These are phyloP conservation scores for Gisinianus flammeolus DNA, from an alignment of 2,888 invertebrate genomes.

Conservation along the genomic window DNA sequence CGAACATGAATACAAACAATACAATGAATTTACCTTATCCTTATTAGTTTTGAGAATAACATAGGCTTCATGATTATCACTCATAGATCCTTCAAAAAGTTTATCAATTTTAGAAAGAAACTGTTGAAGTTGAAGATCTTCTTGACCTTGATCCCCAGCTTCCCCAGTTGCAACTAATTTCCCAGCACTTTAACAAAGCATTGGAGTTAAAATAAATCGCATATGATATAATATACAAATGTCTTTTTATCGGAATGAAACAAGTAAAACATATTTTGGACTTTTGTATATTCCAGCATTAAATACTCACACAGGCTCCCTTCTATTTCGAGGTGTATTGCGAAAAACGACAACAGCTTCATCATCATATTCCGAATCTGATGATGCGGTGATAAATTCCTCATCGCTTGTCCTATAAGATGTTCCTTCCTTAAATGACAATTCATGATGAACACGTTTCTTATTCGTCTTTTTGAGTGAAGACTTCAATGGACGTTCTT, in stretches of 20 bases:
- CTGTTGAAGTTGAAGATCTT: conserved; percentile 34
- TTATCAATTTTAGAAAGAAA: conserved; percentile 60
- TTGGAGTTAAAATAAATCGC: too few species aligned
- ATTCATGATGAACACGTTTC: conserved; percentile 50
- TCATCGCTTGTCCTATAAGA: conserved; percentile 54
- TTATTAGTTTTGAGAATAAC: conserved; percentile 60
- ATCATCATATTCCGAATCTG: conserved; percentile 40
- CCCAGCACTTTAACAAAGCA: too few species aligned
- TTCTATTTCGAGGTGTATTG: background rate
- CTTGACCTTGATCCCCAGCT: background rate
- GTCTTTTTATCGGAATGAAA: too few species aligned
- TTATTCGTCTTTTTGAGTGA: conserved; percentile 7
- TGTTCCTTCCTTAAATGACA: conserved; percentile 61
- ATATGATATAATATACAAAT: too few species aligned
- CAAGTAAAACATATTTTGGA: too few species aligned
- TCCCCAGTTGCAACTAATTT: background rate
- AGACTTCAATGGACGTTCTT: background rate
- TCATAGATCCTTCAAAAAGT: conserved; percentile 61
- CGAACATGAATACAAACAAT: background rate
- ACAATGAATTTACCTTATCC: conserved; percentile 58
- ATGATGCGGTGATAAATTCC: conserved; percentile 53
- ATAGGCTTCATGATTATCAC: conserved; percentile 61
- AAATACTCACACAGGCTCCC: too few species aligned
- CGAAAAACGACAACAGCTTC: conserved; percentile 25
- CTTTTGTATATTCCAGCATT: too few species aligned